A percentile compares a stretch with the other conserved stretches of the same genome.
These are phyloP conservation scores for Zeus faber DNA, from an alignment of 2,113 vertebrate genomes.

Conservation along the genomic window DNA sequence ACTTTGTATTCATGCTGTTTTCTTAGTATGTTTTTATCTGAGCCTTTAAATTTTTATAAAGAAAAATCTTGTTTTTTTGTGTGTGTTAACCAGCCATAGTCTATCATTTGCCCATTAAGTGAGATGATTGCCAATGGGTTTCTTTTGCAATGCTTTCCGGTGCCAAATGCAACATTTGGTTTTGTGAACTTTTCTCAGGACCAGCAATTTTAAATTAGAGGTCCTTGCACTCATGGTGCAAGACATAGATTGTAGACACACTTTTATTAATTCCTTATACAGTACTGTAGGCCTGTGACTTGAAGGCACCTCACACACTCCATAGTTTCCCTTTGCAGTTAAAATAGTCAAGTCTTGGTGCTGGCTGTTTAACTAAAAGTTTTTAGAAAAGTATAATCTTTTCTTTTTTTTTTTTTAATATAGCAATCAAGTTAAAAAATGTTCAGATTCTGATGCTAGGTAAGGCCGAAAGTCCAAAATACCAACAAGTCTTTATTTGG, in stretches of 20 bases:
- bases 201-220: conserved; percentile 45
- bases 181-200: conserved; percentile 61
- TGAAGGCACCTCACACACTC: conserved; percentile 3
- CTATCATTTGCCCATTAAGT: too few species aligned
- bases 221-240: conserved; percentile 35
- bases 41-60: conserved; percentile 37
- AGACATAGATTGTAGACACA: conserved; percentile 21
- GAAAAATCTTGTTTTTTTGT: too few species aligned
- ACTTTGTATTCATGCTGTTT: conserved; percentile 36
- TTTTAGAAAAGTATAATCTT: too few species aligned
- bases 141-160: conserved; percentile 44
- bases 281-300: conserved; percentile 29
- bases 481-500: too few species aligned
- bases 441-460: neutral
- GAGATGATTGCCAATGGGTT: conserved; percentile 37
- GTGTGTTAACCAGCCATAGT: too few species aligned
- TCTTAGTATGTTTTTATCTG: conserved; percentile 33
- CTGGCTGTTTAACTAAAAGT: neutral
- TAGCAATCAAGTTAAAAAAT: neutral
- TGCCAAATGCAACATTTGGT: conserved; percentile 50
- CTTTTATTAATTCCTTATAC: conserved; percentile 23
- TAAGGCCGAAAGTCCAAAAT: too few species aligned
- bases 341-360: conserved; percentile 1
- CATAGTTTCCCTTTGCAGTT: conserved; percentile 40
- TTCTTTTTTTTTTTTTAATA: neutral